phyloP scores from a whole-genome alignment of 2,113 vertebrate genomes.

The Physeter macrocephalus region DNA sequence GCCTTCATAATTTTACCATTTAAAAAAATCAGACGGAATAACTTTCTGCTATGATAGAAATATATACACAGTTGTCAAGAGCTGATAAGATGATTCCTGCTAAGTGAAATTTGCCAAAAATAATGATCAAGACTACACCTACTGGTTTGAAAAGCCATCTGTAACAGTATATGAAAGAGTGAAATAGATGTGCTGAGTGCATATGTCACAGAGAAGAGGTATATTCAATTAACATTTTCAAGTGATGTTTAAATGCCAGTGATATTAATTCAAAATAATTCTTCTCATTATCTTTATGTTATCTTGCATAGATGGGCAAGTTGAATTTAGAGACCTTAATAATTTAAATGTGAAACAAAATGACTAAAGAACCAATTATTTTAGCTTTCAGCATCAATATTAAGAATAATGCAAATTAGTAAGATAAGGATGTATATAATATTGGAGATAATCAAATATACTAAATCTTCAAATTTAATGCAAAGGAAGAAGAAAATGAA shows the following conservation, averaged over 20 bases:
- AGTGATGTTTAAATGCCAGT: background rate
- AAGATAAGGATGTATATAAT: background rate
- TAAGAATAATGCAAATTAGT: background rate
- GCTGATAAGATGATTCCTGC: constrained; percentile 53
- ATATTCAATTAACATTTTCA: background rate
- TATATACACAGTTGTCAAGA: constrained; percentile 41
- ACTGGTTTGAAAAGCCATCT: constrained; percentile 67
- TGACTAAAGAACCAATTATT: background rate
- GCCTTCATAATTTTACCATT: constrained; percentile 1
- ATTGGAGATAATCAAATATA: background rate
- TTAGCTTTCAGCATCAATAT: background rate
- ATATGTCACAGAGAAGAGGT: background rate
- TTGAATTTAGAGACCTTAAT: background rate
- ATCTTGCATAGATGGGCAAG: background rate
- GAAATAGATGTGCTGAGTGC: background rate
- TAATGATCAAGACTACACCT: constrained; percentile 68
- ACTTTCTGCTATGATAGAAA: background rate
- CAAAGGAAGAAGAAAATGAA: background rate
- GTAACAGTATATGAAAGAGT: constrained; percentile 22
- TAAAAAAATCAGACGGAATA: constrained; percentile 34
- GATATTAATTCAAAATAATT: background rate
- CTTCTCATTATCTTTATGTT: background rate
- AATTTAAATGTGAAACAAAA: background rate
- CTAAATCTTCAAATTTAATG: background rate
- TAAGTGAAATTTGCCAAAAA: constrained; percentile 66